Percentiles rank a stretch among this genome's conserved stretches.
phyloP scores from a whole-genome alignment of 1,140 invertebrate genomes.

The Macrobrachium rosenbergii region DNA sequence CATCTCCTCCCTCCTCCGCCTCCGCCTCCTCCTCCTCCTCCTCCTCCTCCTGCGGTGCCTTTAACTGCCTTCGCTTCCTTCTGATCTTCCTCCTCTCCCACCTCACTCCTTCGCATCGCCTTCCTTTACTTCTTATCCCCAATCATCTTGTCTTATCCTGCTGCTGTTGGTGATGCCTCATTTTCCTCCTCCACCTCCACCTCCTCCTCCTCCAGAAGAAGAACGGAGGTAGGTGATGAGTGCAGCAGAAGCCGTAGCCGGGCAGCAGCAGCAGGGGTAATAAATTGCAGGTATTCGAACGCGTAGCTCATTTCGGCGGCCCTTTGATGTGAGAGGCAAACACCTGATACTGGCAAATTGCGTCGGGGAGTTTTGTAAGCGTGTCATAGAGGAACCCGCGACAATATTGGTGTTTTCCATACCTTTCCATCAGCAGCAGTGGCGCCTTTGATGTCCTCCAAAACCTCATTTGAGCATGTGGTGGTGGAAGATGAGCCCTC shows the following conservation, averaged over 20 bases:
- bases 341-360: constrained; percentile 54
- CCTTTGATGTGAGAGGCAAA: constrained; percentile 52
- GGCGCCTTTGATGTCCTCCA: too few species aligned
- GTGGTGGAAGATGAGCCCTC: not conserved
- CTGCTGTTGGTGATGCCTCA: not conserved
- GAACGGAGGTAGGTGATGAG: not conserved
- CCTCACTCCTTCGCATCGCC: too few species aligned
- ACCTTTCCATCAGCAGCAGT: not conserved
- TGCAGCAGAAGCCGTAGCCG: not conserved
- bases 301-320: constrained; percentile 47
- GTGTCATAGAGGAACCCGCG: constrained; percentile 34
- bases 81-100: not conserved
- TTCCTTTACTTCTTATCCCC: not conserved
- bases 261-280: not conserved
- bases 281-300: constrained; percentile 38
- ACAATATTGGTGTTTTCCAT: constrained; percentile 21
- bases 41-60: not conserved
- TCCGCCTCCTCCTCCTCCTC: not conserved
- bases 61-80: not conserved
- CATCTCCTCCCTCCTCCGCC: not conserved
- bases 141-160: not conserved
- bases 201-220: not conserved
- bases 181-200: not conserved
- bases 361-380: constrained; percentile 52
- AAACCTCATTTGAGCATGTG: too few species aligned